Conservation (phyloP, 2,888 invertebrate genomes). For the Cerceris ruficornis region DNA sequence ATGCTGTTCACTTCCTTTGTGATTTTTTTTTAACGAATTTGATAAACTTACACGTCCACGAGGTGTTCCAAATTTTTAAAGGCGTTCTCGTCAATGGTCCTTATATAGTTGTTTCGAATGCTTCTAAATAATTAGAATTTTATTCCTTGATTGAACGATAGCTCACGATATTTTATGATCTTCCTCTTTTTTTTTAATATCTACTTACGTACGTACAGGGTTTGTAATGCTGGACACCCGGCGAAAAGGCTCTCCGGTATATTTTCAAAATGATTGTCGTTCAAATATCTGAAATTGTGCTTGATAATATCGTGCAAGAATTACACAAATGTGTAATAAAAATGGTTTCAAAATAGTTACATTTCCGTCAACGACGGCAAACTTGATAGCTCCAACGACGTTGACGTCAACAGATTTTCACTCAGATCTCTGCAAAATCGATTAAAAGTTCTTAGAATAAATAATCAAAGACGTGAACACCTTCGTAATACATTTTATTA, state of each 20-base stretch:
- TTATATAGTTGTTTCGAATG: slow-evolving; percentile 81
- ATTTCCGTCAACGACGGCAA: slow-evolving; percentile 82
- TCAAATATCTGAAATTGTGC: slow-evolving; percentile 79
- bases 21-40: not conserved
- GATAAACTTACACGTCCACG: slow-evolving; percentile 83
- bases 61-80: slow-evolving; percentile 81
- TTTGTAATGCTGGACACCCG: slow-evolving; percentile 80
- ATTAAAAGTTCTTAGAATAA: not conserved
- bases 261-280: slow-evolving; percentile 81
- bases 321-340: not conserved
- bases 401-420: slow-evolving; percentile 82
- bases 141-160: slow-evolving; percentile 24
- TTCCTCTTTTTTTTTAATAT: slow-evolving; percentile 9
- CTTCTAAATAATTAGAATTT: slow-evolving; percentile 69
- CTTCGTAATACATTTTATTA: not conserved
- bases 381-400: slow-evolving; percentile 81
- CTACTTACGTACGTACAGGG: slow-evolving; percentile 81
- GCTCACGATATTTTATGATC: slow-evolving; percentile 1
- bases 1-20: too few relatives aligned
- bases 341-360: slow-evolving; percentile 77
- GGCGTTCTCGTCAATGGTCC: slow-evolving; percentile 80
- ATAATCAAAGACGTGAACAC: not conserved
- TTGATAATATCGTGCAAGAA: not conserved
- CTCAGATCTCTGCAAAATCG: slow-evolving; percentile 78
- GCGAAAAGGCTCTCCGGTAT: slow-evolving; percentile 82